Conservation (phyloP, 2,113 vertebrate species). For the Psophia crepitans region DNA sequence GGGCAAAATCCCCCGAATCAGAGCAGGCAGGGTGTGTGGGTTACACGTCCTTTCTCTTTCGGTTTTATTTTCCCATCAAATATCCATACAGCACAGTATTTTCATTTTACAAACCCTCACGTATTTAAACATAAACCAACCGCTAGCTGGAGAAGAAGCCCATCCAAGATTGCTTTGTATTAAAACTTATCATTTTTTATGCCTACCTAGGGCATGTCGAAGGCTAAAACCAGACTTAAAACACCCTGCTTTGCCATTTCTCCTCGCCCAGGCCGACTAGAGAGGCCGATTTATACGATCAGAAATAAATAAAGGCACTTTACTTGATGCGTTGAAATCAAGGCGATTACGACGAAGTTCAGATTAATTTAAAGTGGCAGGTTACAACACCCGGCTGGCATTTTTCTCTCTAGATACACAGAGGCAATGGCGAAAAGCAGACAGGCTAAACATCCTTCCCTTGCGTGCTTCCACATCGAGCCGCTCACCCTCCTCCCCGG, state of each 20-base stretch:
- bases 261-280: background rate
- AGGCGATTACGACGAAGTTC: background rate
- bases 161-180: background rate
- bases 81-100: background rate
- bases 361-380: slow-evolving; percentile 23
- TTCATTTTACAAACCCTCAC: background rate
- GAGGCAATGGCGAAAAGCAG: background rate
- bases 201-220: background rate
- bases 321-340: background rate
- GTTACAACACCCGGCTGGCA: background rate
- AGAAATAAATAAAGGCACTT: background rate
- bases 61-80: background rate
- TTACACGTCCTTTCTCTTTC: slow-evolving; percentile 1
- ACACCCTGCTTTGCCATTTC: background rate
- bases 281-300: background rate
- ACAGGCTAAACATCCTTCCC: background rate
- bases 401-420: background rate
- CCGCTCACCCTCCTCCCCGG: background rate
- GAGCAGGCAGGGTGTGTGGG: too few species aligned
- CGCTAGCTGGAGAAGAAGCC: background rate
- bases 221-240: background rate
- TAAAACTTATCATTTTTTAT: background rate
- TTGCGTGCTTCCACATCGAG: background rate
- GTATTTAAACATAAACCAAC: background rate
- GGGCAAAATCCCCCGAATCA: background rate